These are phyloP conservation scores for Galagoides demidoff DNA, from an alignment of 2,797 vertebrate genomes.

Conservation along the genomic window DNA sequence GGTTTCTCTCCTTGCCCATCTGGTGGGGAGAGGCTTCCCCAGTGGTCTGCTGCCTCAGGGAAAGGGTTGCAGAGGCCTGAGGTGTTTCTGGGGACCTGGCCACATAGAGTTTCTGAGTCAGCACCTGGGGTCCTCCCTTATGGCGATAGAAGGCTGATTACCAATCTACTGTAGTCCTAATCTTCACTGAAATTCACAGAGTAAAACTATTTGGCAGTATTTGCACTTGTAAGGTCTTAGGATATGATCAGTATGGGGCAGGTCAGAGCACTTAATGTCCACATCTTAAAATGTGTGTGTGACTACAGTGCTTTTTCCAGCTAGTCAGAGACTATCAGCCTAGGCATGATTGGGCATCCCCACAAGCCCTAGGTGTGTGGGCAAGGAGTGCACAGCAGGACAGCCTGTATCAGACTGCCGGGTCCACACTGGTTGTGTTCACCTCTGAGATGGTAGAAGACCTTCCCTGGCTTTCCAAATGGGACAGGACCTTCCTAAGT, in stretches of 20 bases:
- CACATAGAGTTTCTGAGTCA: neutral
- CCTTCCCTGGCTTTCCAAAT: neutral
- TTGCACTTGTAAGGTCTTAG: neutral
- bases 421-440: rapidly evolving
- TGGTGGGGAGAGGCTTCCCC: no score
- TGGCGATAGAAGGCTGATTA: no score
- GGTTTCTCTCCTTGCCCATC: no score
- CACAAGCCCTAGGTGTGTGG: neutral
- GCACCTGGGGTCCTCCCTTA: neutral
- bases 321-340: neutral
- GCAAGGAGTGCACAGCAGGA: rapidly evolving
- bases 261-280: neutral
- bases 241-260: neutral
- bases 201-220: neutral
- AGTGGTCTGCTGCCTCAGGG: neutral
- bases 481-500: neutral
- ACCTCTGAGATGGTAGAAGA: neutral
- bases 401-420: rapidly evolving
- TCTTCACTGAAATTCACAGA: rapidly evolving
- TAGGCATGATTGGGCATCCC: neutral
- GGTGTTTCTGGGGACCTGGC: neutral
- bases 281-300: neutral
- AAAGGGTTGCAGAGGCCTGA: neutral
- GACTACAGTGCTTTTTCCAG: neutral
- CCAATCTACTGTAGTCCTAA: rapidly evolving